Conservation (phyloP, 2,888 invertebrate species). For the Harpalus rufipes region DNA sequence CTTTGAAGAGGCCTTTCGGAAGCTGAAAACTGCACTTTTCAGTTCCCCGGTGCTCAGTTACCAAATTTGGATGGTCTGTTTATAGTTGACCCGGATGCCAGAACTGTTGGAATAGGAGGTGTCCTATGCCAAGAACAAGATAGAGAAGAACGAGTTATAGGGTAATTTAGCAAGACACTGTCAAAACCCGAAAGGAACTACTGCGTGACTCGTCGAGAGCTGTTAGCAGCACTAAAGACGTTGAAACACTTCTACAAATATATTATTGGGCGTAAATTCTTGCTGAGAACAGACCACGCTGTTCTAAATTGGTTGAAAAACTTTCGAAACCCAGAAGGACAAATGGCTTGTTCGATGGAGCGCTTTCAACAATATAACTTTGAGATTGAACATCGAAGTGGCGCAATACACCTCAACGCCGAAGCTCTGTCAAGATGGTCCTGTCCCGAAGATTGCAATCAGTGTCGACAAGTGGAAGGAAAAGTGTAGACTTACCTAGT, state of each 20-base stretch:
- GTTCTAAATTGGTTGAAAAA: too few relatives aligned
- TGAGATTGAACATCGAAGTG: too few relatives aligned
- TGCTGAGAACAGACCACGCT: neutral
- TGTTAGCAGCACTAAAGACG: neutral
- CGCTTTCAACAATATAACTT: too few relatives aligned
- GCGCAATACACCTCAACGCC: neutral
- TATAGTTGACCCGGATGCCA: too few relatives aligned
- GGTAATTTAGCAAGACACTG: slow-evolving; percentile 3
- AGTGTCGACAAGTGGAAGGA: neutral
- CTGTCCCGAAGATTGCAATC: neutral
- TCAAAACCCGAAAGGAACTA: slow-evolving; percentile 7
- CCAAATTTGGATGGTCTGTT: too few relatives aligned
- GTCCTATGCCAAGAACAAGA: neutral
- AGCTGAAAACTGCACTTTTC: too few relatives aligned
- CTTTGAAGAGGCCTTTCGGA: too few relatives aligned
- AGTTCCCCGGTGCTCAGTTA: too few relatives aligned
- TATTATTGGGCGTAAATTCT: neutral
- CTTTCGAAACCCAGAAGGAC: too few relatives aligned
- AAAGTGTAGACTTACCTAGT: neutral
- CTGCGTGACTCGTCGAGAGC: neutral
- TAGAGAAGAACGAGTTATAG: neutral
- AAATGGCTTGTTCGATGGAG: too few relatives aligned
- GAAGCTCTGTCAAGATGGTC: neutral
- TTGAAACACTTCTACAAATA: neutral
- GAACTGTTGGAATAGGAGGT: too few relatives aligned